phyloP scores from a whole-genome alignment of 2,113 vertebrate species.

The Ictalurus punctatus region DNA sequence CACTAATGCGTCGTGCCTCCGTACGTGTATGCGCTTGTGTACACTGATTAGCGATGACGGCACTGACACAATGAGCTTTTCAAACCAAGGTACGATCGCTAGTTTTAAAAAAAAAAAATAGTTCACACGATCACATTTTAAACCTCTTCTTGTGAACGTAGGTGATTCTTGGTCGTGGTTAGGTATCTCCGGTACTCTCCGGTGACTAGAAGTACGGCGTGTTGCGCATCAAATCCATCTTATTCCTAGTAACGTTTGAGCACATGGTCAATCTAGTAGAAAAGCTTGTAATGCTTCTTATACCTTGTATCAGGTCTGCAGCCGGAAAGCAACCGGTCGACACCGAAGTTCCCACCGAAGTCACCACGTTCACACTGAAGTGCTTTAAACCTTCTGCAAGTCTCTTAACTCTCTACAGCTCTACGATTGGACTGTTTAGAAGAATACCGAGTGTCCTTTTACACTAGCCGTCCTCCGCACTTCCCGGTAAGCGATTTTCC shows the following conservation, averaged over 20 bases:
- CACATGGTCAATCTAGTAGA: too few species aligned
- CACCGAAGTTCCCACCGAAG: background rate
- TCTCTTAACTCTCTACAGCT: background rate
- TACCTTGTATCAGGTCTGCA: background rate
- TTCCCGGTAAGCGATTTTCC: background rate
- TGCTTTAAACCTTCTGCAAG: background rate
- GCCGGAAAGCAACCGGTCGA: background rate
- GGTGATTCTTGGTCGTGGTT: background rate
- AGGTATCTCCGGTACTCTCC: background rate
- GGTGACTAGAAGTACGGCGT: background rate
- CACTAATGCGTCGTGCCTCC: too few species aligned
- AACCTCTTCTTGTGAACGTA: background rate
- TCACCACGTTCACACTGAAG: background rate
- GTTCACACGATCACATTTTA: background rate
- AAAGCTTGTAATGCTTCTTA: background rate
- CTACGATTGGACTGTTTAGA: background rate
- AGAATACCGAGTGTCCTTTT: background rate
- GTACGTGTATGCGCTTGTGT: background rate
- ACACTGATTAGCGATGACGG: background rate
- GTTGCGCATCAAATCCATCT: too few species aligned
- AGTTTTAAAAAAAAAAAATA: background rate
- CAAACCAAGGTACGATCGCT: background rate
- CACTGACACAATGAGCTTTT: background rate
- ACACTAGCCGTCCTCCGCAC: background rate
- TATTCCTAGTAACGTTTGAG: too few species aligned